A percentile compares a stretch with the other conserved stretches of the same genome.
Evolutionary conservation across 2,113 vertebrate species (phyloP).

Genomic region (Monarcha castaneiventris): DNA sequence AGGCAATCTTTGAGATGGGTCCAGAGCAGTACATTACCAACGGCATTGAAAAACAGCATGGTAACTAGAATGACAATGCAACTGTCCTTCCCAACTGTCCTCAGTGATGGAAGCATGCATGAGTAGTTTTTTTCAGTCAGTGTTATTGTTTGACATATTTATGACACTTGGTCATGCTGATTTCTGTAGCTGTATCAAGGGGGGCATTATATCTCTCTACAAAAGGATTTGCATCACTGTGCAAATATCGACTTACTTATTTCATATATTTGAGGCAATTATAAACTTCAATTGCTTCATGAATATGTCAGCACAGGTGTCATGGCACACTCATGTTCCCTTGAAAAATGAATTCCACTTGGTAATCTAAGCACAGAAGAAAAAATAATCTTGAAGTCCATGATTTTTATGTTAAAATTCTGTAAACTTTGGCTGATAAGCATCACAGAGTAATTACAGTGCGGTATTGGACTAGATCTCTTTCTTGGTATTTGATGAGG

Average conservation of each 20-base stretch:
- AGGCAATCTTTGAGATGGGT: not conserved
- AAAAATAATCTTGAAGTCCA: not conserved
- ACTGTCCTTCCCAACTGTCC: not conserved
- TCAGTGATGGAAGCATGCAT: not conserved
- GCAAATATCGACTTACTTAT: conserved; percentile 25
- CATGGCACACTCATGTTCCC: not conserved
- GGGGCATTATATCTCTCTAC: not conserved
- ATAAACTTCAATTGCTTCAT: not conserved
- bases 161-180: not conserved
- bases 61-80: not conserved
- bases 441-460: not conserved
- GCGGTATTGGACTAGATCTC: not conserved
- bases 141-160: not conserved
- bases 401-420: not conserved
- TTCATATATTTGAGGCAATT: conserved; percentile 11
- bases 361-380: not conserved
- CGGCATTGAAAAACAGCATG: not conserved
- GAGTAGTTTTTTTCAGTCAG: not conserved
- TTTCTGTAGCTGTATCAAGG: not conserved
- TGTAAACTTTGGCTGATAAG: not conserved
- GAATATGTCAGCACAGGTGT: not conserved
- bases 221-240: not conserved
- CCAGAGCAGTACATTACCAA: not conserved
- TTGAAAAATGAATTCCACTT: not conserved
- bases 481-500: not conserved